Evolutionary conservation across 2,888 invertebrate species (phyloP).

Genomic region (Athalia cordata): DNA sequence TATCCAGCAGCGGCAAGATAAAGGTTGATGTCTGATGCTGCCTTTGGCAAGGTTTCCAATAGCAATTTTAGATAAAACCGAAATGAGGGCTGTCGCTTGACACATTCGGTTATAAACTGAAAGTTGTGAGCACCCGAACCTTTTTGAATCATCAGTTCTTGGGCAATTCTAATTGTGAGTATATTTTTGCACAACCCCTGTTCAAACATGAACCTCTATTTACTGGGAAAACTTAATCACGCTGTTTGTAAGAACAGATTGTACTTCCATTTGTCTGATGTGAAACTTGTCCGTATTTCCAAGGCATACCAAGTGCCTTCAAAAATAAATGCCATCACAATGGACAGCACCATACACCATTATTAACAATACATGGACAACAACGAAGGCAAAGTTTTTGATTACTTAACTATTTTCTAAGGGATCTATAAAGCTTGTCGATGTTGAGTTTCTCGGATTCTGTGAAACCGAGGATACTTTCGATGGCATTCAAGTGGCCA

Average conservation of each 20-base stretch:
- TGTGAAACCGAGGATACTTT: conserved; percentile 93
- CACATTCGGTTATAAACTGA: background rate
- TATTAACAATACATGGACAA: conserved; percentile 30
- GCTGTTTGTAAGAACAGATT: background rate
- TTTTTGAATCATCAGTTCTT: background rate
- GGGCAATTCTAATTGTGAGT: background rate
- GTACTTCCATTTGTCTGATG: background rate
- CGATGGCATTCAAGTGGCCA: conserved; percentile 91
- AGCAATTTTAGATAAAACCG: background rate
- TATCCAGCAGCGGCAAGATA: conserved; percentile 52
- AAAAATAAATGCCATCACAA: background rate
- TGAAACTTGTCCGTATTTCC: background rate
- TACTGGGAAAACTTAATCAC: background rate
- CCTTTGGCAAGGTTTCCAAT: background rate
- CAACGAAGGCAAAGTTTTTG: conserved; percentile 40
- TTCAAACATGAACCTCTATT: background rate
- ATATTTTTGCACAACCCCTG: conserved; percentile 12
- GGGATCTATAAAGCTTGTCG: conserved; percentile 75
- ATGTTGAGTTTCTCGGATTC: conserved; percentile 88
- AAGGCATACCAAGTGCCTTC: background rate
- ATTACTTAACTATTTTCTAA: conserved; percentile 62
- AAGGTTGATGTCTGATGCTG: conserved; percentile 42
- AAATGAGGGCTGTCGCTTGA: background rate
- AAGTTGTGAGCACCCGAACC: background rate
- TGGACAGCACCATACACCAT: conserved; percentile 34